Conservation (phyloP, 2,888 invertebrate genomes). For the Diadromus collaris region DNA sequence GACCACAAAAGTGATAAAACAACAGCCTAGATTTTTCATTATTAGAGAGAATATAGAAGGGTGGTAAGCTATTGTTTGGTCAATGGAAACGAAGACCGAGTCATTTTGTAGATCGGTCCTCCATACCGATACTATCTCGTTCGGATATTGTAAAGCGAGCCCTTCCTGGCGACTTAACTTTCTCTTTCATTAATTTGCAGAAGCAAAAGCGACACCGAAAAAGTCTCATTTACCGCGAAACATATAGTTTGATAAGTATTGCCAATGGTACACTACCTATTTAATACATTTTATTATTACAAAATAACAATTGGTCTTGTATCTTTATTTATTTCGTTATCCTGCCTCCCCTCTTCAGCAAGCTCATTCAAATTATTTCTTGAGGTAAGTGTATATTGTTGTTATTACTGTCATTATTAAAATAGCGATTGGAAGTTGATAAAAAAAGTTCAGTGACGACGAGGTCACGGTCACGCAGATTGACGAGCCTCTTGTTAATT, state of each 20-base stretch:
- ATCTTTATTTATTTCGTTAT: slow-evolving; percentile 34
- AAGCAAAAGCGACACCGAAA: slow-evolving; percentile 44
- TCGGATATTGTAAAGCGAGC: not conserved
- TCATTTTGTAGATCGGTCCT: not conserved
- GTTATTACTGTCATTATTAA: not conserved
- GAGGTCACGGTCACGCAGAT: not conserved
- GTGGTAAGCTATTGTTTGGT: slow-evolving; percentile 60
- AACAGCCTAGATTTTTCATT: slow-evolving; percentile 68
- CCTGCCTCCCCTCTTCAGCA: slow-evolving; percentile 13
- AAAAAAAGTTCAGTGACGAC: not conserved
- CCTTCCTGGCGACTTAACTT: slow-evolving; percentile 41
- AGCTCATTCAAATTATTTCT: not conserved
- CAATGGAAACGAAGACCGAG: slow-evolving; percentile 4
- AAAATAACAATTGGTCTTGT: slow-evolving; percentile 68
- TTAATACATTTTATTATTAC: slow-evolving; percentile 79
- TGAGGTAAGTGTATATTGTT: not conserved
- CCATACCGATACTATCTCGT: slow-evolving; percentile 7
- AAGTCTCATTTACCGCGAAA: slow-evolving; percentile 76
- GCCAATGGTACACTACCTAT: slow-evolving; percentile 78
- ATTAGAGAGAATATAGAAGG: slow-evolving; percentile 62
- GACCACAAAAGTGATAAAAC: slow-evolving; percentile 77
- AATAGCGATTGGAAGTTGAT: not conserved
- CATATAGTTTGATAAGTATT: slow-evolving; percentile 77
- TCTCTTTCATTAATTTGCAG: slow-evolving; percentile 38
- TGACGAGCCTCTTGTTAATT: not conserved